Evolutionary conservation across 2,113 vertebrate species (phyloP), one percentile per base, ranked within the genome.

Genomic region (Hucho hucho): DNA sequence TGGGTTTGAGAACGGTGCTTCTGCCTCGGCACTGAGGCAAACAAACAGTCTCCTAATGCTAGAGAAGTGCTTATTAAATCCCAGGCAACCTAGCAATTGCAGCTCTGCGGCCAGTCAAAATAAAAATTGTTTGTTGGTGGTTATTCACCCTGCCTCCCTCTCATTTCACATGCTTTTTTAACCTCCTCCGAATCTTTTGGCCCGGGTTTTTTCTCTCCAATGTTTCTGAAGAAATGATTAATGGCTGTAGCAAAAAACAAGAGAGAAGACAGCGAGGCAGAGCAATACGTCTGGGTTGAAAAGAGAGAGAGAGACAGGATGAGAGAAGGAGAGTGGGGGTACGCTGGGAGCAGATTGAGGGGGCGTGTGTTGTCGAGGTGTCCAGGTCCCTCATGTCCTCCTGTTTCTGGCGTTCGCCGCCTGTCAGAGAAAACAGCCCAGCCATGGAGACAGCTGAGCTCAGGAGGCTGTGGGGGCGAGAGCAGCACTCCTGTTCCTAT

Each of bases 51-150:
- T 86, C 79, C 80, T 87, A 75, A 86, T 84, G 87, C 77, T 75
- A 81, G 79, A 89, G 72, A 91, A 86, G 83, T 86, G 86, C 90
- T 92, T 92, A 87, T 90, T 90, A 92, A 92, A 87, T 88, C 91
- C 85, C 80, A 92, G 82, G 84, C 86, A 84, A 81, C 76, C 77
- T 81, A 75, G 79, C 79, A 86, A 84, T 90, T 86, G 79, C 22
- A 24, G 58, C 75, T 29, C 76, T n/a, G 70, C 72, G 87, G 87
- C 81, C 84, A 91, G 91, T 84, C 86, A 90, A 91, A 93, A 92
- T 89, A 92, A 87, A 86, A 87, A 84, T 81, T 86, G 84, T 89
- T 90, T 87, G 87, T 88, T 89, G 82, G 87, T 90, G 80, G 83
- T 87, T 83, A 74, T 88, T 86, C 88, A 86, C 84, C 83, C 81